Evolutionary conservation across 1,140 invertebrate genomes (phyloP).

Genomic region (Helicorthomorpha holstii): DNA sequence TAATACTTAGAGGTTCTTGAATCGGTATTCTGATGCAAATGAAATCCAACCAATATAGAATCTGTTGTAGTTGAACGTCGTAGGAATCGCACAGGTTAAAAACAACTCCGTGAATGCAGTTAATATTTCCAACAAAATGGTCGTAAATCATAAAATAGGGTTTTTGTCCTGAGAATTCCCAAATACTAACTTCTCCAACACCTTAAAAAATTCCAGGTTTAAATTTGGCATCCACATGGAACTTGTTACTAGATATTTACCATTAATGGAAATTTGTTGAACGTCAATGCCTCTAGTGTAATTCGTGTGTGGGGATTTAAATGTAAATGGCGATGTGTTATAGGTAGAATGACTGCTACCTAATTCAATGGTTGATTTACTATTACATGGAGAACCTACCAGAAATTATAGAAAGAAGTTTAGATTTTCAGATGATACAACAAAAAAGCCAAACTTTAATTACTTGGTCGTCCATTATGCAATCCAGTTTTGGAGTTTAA

Average conservation of each 20-base stretch:
- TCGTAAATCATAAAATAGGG: constrained; percentile 62
- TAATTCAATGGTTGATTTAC: too few relatives aligned
- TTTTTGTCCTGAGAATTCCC: constrained; percentile 69
- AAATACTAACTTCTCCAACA: constrained; percentile 48
- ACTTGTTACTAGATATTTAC: constrained; percentile 13
- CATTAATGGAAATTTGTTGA: constrained; percentile 35
- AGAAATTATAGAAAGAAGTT: too few relatives aligned
- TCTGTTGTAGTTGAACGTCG: constrained; percentile 51
- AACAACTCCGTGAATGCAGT: constrained; percentile 51
- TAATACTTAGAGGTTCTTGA: constrained; percentile 46
- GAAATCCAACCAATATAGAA: constrained; percentile 64
- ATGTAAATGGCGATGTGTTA: constrained; percentile 40
- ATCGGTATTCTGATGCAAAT: constrained; percentile 49
- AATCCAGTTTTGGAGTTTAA: too few relatives aligned
- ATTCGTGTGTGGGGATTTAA: constrained; percentile 41
- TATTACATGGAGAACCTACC: too few relatives aligned
- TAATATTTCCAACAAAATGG: constrained; percentile 49
- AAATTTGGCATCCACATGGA: neutral
- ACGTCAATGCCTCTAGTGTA: constrained; percentile 51
- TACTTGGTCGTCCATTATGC: too few relatives aligned
- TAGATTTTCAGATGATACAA: too few relatives aligned
- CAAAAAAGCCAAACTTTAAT: too few relatives aligned
- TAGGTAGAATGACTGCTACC: too few relatives aligned
- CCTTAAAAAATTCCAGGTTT: constrained; percentile 24
- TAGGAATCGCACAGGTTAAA: constrained; percentile 52